Conservation (phyloP, 1,140 invertebrate species). For the Neoseiulus cucumeris region DNA sequence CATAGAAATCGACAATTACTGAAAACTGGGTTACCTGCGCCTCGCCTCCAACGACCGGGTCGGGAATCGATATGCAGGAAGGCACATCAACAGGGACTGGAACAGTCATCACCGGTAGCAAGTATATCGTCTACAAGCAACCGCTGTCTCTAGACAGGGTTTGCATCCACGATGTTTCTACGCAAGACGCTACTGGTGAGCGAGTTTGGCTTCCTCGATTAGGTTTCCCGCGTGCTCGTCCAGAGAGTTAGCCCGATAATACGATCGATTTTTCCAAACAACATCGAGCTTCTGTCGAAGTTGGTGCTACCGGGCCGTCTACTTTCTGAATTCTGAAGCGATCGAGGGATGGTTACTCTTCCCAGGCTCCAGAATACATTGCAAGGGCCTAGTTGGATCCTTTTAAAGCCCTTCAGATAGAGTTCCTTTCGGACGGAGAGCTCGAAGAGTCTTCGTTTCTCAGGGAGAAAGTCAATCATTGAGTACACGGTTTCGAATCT, state of each 20-base stretch:
- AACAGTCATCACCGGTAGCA: constrained; percentile 16
- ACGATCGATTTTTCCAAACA: background rate
- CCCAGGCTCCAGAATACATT: no score
- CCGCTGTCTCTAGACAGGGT: constrained; percentile 44
- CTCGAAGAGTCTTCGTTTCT: no score
- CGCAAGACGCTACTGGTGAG: constrained; percentile 33
- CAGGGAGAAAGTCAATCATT: no score
- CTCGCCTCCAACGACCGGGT: constrained; percentile 2
- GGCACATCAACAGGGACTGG: constrained; percentile 4
- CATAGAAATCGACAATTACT: constrained; percentile 34
- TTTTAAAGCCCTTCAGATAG: no score
- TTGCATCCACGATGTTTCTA: constrained; percentile 40
- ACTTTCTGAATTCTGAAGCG: no score
- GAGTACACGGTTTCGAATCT: no score
- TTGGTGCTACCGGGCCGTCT: no score
- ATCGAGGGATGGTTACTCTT: no score
- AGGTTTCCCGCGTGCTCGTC: background rate
- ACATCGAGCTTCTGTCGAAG: no score
- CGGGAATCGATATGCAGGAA: constrained; percentile 11
- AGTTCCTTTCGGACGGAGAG: no score
- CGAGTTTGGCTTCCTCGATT: background rate
- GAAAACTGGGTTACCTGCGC: constrained; percentile 30
- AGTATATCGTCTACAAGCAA: constrained; percentile 43
- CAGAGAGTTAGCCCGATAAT: background rate
- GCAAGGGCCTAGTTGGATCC: no score